Base-by-base conservation (phyloP, 2,888 invertebrate species). In the Drosophila affinis region DNA sequence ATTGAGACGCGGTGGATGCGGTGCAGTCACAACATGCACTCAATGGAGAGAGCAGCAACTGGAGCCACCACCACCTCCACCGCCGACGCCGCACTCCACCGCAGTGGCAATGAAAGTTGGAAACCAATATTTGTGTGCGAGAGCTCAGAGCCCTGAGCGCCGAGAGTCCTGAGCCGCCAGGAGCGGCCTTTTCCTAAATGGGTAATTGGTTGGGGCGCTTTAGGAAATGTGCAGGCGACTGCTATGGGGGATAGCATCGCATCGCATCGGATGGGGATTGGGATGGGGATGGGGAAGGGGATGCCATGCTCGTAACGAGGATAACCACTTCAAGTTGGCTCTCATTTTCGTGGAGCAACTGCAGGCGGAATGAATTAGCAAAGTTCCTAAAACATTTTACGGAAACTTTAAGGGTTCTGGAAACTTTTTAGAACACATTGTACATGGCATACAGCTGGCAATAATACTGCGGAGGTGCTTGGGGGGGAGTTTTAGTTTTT, bases 51-150 rank as follows among this genome's bases (percentile, higher is more conserved):
- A 60, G 47, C 56, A 62, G 58, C 70, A 69, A 63, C 62, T 48
- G 48, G 46, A 60, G 47, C 56, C 54, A 44, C 21, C 21, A 21
- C 21, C 21, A 21, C 65, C 18, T 45, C 21, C 69, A 49, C 58
- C 69, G 57, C 69, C 68, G 65, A 24, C 24, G 24, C 62, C 48
- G 9, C 29, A 29, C 29, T 29, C 29, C 29, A 27, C 74, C 78
- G 69, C 79, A 87, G 51, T 85, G 83, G 86, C 88, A 82, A 82
- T 82, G 87, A 81, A 81, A 87, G 75, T 82, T 85, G 51, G 62
- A 79, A 87, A 77, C 78, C 83, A 86, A 86, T 83, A 88, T 88
- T 77, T 83, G 76, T 86, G 55, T 62, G 60, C 69, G 46, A 59
- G 46, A 59, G 58, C 48, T 54, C 32, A 18, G 34, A n/a, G 39